These are phyloP conservation scores for Ivindomyrus marchei DNA, from an alignment of 2,113 vertebrate genomes.

Conservation along the genomic window DNA sequence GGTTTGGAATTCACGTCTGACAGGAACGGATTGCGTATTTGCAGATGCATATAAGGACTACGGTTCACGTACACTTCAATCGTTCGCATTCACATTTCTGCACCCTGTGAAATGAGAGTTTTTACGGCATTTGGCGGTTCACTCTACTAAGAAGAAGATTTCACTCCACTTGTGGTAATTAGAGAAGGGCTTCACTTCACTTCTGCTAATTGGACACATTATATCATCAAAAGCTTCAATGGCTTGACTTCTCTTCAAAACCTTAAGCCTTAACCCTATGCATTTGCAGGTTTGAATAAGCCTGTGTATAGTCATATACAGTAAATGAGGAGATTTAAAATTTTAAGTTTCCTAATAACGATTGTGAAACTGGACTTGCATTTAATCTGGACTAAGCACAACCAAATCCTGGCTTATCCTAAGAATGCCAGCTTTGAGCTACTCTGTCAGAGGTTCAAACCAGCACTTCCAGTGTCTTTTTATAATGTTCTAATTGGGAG, in stretches of 20 bases:
- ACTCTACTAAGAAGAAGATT: not conserved
- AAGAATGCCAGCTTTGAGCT: not conserved
- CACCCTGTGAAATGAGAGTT: not conserved
- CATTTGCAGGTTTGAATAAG: not conserved
- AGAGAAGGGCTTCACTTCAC: not conserved
- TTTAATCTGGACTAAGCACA: not conserved
- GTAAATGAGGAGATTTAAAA: not conserved
- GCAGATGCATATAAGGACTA: slow-evolving; percentile 9
- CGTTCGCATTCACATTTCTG: not conserved
- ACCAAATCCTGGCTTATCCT: not conserved
- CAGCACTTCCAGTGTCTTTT: not conserved
- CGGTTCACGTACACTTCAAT: not conserved
- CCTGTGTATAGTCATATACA: not conserved
- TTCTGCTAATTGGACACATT: not conserved
- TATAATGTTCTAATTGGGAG: not conserved
- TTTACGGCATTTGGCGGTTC: not conserved
- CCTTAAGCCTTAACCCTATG: not conserved
- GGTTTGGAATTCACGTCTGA: slow-evolving; percentile 50
- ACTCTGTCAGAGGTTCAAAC: not conserved
- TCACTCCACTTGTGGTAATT: not conserved
- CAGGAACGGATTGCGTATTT: slow-evolving; percentile 32
- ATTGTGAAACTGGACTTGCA: not conserved
- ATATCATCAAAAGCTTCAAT: slow-evolving; percentile 7
- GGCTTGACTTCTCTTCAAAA: not conserved
- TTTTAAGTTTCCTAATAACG: not conserved